phyloP scores from a whole-genome alignment of 2,113 vertebrate genomes.

The Echinops telfairi region DNA sequence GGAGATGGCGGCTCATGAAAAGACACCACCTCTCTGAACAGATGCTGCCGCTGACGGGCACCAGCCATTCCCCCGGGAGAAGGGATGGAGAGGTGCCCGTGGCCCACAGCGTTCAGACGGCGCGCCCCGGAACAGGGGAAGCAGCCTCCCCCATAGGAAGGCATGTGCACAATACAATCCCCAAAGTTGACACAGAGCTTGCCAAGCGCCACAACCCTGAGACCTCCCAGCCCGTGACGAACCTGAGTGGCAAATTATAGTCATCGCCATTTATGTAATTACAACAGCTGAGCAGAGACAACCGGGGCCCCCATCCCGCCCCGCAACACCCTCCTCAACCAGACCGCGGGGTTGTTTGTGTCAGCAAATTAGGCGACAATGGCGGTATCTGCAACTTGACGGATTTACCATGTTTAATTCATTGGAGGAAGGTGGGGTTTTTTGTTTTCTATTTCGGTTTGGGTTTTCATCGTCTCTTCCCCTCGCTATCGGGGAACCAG shows the following conservation, averaged over 20 bases:
- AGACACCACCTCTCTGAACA: too few species aligned
- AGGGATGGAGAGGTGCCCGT: not conserved
- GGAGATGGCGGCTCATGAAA: too few species aligned
- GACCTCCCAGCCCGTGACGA: not conserved
- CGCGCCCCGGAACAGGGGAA: fast-evolving
- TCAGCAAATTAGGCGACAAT: not conserved
- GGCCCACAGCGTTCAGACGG: fast-evolving
- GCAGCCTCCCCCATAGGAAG: fast-evolving
- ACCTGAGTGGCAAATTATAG: slow-evolving; percentile 25
- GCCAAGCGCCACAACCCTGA: fast-evolving
- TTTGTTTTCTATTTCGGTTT: too few species aligned
- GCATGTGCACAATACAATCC: fast-evolving
- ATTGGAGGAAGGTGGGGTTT: not conserved
- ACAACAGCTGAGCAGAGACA: not conserved
- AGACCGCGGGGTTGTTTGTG: not conserved
- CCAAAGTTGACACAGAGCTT: fast-evolving
- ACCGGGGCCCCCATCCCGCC: not conserved
- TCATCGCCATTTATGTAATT: not conserved
- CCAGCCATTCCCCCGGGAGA: not conserved
- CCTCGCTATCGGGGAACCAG: fast-evolving
- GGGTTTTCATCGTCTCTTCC: too few species aligned
- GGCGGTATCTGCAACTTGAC: not conserved
- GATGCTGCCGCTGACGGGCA: fast-evolving
- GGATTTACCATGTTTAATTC: not conserved
- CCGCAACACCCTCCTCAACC: not conserved